Conservation (phyloP, 2,797 vertebrate genomes). For the Sebastes nivosus region DNA sequence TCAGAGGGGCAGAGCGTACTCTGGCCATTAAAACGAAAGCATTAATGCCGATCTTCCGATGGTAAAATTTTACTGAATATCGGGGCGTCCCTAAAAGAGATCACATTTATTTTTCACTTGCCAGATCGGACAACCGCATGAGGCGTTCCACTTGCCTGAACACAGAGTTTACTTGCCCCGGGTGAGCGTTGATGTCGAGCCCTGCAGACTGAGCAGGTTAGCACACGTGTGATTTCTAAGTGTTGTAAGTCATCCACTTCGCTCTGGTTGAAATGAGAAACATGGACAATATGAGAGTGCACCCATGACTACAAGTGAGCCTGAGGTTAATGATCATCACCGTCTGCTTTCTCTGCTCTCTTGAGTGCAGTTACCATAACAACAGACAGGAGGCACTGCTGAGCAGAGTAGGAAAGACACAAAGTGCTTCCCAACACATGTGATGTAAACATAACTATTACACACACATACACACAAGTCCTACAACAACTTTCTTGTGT, state of each 20-base stretch:
- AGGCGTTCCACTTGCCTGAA: too few species aligned
- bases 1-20: too few species aligned
- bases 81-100: too few species aligned
- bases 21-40: too few species aligned
- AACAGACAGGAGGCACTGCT: slow-evolving; percentile 42
- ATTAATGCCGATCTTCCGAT: too few species aligned
- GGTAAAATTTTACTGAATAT: too few species aligned
- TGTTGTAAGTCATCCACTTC: not conserved
- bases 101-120: too few species aligned
- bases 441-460: not conserved
- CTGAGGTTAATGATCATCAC: not conserved
- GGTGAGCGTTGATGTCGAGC: too few species aligned
- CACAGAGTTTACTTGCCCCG: too few species aligned
- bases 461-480: not conserved
- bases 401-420: not conserved
- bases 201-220: not conserved
- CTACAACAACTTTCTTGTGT: not conserved
- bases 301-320: not conserved
- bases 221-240: slow-evolving; percentile 6
- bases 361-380: not conserved
- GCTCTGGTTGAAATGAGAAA: not conserved
- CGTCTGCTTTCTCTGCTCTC: not conserved
- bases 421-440: not conserved
- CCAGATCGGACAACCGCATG: too few species aligned
- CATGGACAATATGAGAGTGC: not conserved